Percentiles rank a stretch among this genome's conserved stretches.
These are phyloP conservation scores for Protaetia brevitarsis DNA, from an alignment of 1,140 invertebrate species.

Conservation along the genomic window DNA sequence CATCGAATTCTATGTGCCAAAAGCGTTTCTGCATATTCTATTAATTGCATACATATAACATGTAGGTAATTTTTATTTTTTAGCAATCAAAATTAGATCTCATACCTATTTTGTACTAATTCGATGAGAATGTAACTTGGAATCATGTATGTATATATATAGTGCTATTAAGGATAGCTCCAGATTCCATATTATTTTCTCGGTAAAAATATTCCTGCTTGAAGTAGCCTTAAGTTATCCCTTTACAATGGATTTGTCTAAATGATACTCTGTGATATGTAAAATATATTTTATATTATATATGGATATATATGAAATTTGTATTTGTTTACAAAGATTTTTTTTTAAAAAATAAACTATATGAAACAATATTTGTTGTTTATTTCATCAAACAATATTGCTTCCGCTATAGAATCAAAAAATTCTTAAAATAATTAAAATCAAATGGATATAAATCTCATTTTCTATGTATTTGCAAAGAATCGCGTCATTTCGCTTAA, in stretches of 20 bases:
- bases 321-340: constrained; percentile 13
- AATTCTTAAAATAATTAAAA: no score
- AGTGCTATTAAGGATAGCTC: no score
- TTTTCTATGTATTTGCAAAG: no score
- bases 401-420: no score
- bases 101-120: not conserved
- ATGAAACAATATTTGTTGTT: not conserved
- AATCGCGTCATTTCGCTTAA: no score
- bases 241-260: not conserved
- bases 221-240: not conserved
- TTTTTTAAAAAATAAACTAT: constrained; percentile 1
- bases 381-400: not conserved
- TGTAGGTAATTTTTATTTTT: no score
- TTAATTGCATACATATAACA: no score
- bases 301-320: not conserved
- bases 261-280: constrained; percentile 10
- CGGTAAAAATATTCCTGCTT: not conserved
- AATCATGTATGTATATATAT: not conserved
- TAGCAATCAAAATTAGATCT: constrained; percentile 13
- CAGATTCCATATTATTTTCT: not conserved
- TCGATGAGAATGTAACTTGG: not conserved
- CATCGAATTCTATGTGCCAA: constrained; percentile 28
- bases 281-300: constrained; percentile 14
- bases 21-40: no score
- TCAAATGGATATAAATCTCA: no score